Evolutionary conservation across 1,140 invertebrate genomes (phyloP), one percentile per base, ranked within the genome.

Genomic region (Spodoptera litura): DNA sequence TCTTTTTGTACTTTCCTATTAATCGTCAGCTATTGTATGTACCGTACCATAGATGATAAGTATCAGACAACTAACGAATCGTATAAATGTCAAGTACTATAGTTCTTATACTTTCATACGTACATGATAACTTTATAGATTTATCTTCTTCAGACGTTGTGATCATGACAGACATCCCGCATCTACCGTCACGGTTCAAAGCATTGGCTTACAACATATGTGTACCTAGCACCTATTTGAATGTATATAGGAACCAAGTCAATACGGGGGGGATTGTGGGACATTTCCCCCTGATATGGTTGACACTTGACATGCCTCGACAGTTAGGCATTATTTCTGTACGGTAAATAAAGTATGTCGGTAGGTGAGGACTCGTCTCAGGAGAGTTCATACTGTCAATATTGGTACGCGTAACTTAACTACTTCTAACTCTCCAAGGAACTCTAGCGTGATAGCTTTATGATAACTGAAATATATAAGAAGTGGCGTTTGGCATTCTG

Each of bases 101-200:
- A 44, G 8, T 44, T 4, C 38, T 44, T 44, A 44, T 8, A 44
- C 38, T 8, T 44, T 44, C 9, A 44, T 44, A 9, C 38, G 38
- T 10, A 44, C 5, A 8, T 44, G 9, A 44, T 44, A 44, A 44
- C 38, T 44, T 44, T 44, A 10, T 44, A 44, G 4, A 44, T 44
- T 44, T 44, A 44, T 44, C 38, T 44, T 64, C 35, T 49, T 62
- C 13, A 62, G 35, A 13, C 61, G 61, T 20, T 13, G 61, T 38
- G 13, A 44, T 64, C 35, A 64, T 3, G n/a, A 64, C 61, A 64
- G 61, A 64, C 38, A 49, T 64, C 61, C 61, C 61, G 61, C 38
- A 44, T 64, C 61, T 64, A 64, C 44, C 44, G 38, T 64, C 10
- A 64, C 61, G 61, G 35, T 64, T 49, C 61, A 38, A 9, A 13